Evolutionary conservation across 2,888 invertebrate genomes (phyloP).

Genomic region (Lasioglossum leucozonium): DNA sequence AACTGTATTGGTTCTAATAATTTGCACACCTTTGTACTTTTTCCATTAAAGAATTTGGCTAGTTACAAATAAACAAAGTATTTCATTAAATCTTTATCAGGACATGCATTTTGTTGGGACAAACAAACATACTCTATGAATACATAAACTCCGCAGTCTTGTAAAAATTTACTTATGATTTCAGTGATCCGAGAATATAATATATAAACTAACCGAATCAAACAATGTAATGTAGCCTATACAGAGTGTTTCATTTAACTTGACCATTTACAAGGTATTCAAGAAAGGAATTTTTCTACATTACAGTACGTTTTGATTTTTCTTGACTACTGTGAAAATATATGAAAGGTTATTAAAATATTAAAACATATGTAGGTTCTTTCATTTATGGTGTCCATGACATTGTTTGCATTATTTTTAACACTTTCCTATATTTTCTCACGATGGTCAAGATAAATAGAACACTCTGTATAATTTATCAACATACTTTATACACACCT

Average conservation of each 20-base stretch:
- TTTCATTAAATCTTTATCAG: background rate
- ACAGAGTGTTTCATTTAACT: background rate
- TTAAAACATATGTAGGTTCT: background rate
- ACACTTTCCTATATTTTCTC: background rate
- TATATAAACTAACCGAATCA: background rate
- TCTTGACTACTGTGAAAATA: background rate
- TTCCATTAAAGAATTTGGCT: background rate
- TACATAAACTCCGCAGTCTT: constrained; percentile 5
- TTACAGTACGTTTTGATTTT: background rate
- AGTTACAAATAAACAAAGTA: background rate
- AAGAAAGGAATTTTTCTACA: background rate
- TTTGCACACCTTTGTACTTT: background rate
- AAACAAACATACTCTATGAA: background rate
- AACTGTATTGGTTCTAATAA: background rate
- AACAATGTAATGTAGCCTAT: constrained; percentile 9
- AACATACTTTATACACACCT: background rate
- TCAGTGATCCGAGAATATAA: constrained; percentile 8
- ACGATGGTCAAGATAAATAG: background rate
- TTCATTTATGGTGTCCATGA: background rate
- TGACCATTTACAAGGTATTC: background rate
- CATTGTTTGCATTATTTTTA: background rate
- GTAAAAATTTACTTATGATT: background rate
- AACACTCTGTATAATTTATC: background rate
- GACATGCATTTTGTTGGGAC: background rate
- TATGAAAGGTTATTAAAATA: background rate